A percentile compares a stretch with the other conserved stretches of the same genome.
These are phyloP conservation scores for Solenopsis invicta DNA, from an alignment of 1,140 invertebrate species.

Conservation along the genomic window DNA sequence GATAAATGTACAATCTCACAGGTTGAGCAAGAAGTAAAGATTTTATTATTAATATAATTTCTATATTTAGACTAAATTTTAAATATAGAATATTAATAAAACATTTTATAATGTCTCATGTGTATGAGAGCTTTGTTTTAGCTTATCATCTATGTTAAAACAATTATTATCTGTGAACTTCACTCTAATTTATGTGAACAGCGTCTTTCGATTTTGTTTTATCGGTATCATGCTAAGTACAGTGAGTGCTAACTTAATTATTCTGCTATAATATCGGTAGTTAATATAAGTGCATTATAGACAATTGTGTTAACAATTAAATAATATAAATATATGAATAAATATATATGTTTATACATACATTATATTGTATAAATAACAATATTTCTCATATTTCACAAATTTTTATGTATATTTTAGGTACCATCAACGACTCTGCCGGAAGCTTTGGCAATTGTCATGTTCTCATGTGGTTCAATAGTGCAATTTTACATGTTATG, in stretches of 20 bases:
- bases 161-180: slow-evolving; percentile 68
- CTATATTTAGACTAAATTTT: not conserved
- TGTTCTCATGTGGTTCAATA: slow-evolving; percentile 58
- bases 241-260: slow-evolving; percentile 21
- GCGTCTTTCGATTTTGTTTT: slow-evolving; percentile 74
- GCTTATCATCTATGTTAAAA: slow-evolving; percentile 61
- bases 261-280: not conserved
- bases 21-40: not conserved
- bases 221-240: slow-evolving; percentile 67
- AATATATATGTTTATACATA: not conserved
- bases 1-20: not conserved
- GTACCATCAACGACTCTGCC: not conserved
- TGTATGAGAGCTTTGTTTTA: slow-evolving; percentile 46
- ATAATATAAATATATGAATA: not conserved
- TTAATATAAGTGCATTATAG: not conserved
- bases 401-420: not conserved
- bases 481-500: slow-evolving; percentile 74
- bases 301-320: not conserved
- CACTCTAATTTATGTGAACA: slow-evolving; percentile 67
- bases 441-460: slow-evolving; percentile 40
- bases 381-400: not conserved
- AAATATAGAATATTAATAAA: not conserved
- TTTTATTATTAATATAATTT: not conserved
- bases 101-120: slow-evolving; percentile 2
- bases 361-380: not conserved